These are phyloP conservation scores for Sciurus niger DNA, from an alignment of 2,113 vertebrate species.

Conservation along the genomic window DNA sequence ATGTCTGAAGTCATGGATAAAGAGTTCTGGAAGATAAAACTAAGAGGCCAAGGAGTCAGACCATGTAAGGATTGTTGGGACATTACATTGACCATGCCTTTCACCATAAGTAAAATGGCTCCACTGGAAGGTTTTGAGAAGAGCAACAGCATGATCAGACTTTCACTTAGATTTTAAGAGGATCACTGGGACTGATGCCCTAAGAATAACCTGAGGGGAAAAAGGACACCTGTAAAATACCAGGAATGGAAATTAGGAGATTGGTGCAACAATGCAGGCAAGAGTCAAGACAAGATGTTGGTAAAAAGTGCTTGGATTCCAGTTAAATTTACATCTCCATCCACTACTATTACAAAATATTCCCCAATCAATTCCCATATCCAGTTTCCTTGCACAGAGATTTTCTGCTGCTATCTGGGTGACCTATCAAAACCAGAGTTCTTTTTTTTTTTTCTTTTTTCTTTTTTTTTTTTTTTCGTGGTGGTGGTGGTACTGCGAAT, in stretches of 20 bases:
- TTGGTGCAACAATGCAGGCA: background rate
- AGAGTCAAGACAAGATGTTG: background rate
- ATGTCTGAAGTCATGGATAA: background rate
- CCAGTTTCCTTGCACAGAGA: background rate
- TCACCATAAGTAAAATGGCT: background rate
- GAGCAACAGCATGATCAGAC: background rate
- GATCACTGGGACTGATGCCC: background rate
- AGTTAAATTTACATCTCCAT: background rate
- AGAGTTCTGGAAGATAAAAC: background rate
- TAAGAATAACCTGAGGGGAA: background rate
- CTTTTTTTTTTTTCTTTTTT: too few species aligned
- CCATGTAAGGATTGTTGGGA: background rate
- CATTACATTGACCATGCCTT: background rate
- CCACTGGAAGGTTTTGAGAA: background rate
- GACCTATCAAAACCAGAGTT: background rate
- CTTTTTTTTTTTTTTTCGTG: too few species aligned
- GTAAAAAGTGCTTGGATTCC: background rate
- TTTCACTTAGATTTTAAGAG: background rate
- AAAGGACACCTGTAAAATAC: background rate
- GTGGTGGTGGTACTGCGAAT: too few species aligned
- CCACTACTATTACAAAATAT: background rate
- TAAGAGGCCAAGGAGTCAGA: background rate
- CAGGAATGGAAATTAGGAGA: background rate
- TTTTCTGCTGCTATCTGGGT: background rate
- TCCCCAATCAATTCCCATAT: background rate